Conservation (phyloP, 2,888 invertebrate species). For the Drosophila kokeensis region DNA sequence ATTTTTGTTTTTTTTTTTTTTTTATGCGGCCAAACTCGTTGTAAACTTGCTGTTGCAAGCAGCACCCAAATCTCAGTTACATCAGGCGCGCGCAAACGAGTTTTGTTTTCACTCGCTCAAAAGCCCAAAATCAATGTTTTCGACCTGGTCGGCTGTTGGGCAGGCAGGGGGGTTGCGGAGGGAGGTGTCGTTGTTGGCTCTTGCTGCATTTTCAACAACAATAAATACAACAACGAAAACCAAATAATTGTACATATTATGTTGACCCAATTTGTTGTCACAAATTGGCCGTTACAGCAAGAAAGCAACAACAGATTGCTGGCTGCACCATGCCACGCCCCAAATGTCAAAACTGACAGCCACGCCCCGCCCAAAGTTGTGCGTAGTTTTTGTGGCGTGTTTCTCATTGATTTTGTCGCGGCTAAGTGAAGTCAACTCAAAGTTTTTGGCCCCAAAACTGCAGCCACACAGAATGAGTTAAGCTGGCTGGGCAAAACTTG, state of each 20-base stretch:
- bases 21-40: constrained; percentile 68
- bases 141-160: constrained; percentile 3
- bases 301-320: constrained; percentile 39
- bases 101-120: constrained; percentile 51
- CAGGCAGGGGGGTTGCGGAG: background rate
- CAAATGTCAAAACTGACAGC: constrained; percentile 2
- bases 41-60: constrained; percentile 41
- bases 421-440: constrained; percentile 22
- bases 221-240: constrained; percentile 16
- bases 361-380: constrained; percentile 21
- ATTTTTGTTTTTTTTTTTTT: background rate
- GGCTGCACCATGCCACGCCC: constrained; percentile 29
- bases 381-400: constrained; percentile 39
- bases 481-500: constrained; percentile 19
- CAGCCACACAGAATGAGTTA: constrained; percentile 20
- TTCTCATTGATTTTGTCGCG: constrained; percentile 53
- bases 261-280: constrained; percentile 71
- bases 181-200: background rate
- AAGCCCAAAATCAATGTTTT: constrained; percentile 51
- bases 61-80: constrained; percentile 56
- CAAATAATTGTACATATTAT: constrained; percentile 71
- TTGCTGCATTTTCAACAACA: constrained; percentile 53
- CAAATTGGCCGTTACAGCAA: constrained; percentile 38
- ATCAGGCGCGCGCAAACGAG: constrained; percentile 61
- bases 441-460: constrained; percentile 26